Conservation (phyloP, 1,140 invertebrate genomes). For the Sycophaga agraensis region DNA sequence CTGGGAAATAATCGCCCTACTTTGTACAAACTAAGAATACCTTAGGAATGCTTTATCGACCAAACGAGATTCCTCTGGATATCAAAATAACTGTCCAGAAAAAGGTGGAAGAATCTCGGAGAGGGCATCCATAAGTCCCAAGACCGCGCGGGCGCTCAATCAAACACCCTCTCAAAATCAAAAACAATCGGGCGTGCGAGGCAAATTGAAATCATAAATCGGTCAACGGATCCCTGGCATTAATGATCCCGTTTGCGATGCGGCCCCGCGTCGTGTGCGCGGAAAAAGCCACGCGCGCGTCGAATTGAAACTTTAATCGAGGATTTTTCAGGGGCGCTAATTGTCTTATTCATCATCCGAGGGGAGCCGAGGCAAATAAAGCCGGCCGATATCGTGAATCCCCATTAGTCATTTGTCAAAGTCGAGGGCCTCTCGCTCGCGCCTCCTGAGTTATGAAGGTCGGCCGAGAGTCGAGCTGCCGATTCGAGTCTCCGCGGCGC, state of each 20-base stretch:
- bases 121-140: no score
- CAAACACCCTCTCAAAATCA: no score
- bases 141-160: no score
- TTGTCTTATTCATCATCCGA: constrained; percentile 25
- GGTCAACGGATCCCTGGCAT: neutral
- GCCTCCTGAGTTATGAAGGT: constrained; percentile 23
- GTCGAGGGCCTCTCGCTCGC: constrained; percentile 1
- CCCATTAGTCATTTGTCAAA: constrained; percentile 26
- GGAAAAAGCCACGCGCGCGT: neutral
- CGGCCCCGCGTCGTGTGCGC: no score
- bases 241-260: no score
- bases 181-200: neutral
- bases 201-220: constrained; percentile 14
- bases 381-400: constrained; percentile 13
- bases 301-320: constrained; percentile 22
- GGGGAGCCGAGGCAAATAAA: constrained; percentile 19
- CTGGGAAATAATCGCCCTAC: no score
- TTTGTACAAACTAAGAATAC: no score
- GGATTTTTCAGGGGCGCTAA: constrained; percentile 8
- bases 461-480: constrained; percentile 10
- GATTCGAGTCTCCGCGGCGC: neutral
- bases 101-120: no score
- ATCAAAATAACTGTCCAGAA: no score
- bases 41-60: no score
- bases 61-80: no score